Evolutionary conservation across 30 jellyfish, hydroid and myxozoan species (phyloP), one percentile per base, ranked within the genome.

Genomic region (Chrysaora quinquecirrha): DNA sequence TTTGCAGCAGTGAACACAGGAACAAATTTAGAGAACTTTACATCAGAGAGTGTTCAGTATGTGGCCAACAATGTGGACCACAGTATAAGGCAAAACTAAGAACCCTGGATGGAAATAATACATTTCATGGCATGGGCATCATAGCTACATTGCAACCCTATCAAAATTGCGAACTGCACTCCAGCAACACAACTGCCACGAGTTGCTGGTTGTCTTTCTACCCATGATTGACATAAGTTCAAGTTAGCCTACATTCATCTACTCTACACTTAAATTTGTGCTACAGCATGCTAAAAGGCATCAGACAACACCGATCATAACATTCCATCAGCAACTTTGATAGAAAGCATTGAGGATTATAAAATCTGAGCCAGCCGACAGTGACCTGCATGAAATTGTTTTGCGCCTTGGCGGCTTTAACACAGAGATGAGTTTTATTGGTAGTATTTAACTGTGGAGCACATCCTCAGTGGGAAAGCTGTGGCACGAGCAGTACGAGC

Each of bases 81-180:
- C 52, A 75, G 48, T 61, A 23, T 75, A 22, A n/a, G n/a, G n/a
- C n/a, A n/a, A n/a, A n/a, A n/a, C n/a, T n/a, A n/a, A 28, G 87
- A 18, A 75, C 87, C 28, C 24, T 75, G 6, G 87, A 75, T 75
- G 87, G 87, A n/a, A 75, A 75, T 16, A 9, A 49, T 19, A 56
- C 87, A 75, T 75, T 75, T 56, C 85, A 75, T 52, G 87, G 87
- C 54, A 75, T 75, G 82, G 87, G 87, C 58, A 43, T 43, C 58
- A n/a, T n/a, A n/a, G n/a, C n/a, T n/a, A n/a, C n/a, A n/a, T n/a
- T n/a, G n/a, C n/a, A n/a, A n/a, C n/a, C n/a, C n/a, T n/a, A n/a
- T n/a, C n/a, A n/a, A n/a, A n/a, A n/a, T n/a, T n/a, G n/a, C n/a
- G n/a, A n/a, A n/a, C n/a, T n/a, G n/a, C n/a, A 43, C 58, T 43